A percentile compares a stretch with the other conserved stretches of the same genome.
Evolutionary conservation across 2,888 invertebrate species (phyloP).

Genomic region (Apocheima hispidaria): DNA sequence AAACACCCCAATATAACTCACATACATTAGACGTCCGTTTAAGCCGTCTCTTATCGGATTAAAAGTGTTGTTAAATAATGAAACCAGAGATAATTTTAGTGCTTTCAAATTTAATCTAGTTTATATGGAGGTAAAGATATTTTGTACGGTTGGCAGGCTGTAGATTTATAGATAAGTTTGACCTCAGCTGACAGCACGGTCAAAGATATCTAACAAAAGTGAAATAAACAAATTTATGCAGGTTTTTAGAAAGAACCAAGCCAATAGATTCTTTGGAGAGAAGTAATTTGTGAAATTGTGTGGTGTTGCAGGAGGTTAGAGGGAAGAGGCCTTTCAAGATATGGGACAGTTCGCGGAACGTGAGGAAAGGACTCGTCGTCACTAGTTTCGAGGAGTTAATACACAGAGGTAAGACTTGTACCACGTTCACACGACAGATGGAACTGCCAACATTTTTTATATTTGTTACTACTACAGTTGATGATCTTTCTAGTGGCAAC

Average conservation of each 20-base stretch:
- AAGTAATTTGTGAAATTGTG: slow-evolving; percentile 20
- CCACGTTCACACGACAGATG: background rate
- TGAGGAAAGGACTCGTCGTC: slow-evolving; percentile 96
- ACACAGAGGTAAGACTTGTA: slow-evolving; percentile 89
- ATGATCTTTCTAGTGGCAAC: too few relatives aligned
- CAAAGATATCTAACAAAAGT: background rate
- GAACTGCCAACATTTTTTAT: background rate
- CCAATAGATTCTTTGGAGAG: too few relatives aligned
- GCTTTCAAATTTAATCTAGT: slow-evolving; percentile 1
- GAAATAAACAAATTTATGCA: background rate
- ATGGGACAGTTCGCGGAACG: slow-evolving; percentile 98
- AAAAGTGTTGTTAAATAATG: background rate
- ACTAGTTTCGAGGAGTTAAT: slow-evolving; percentile 95
- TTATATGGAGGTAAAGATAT: background rate
- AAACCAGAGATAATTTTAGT: background rate
- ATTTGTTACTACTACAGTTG: background rate
- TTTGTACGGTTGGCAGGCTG: too few relatives aligned
- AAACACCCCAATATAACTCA: too few relatives aligned
- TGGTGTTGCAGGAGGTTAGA: slow-evolving; percentile 93
- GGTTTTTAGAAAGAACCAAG: background rate
- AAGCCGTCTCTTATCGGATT: too few relatives aligned
- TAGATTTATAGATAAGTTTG: too few relatives aligned
- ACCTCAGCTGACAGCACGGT: background rate
- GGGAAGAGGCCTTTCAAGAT: slow-evolving; percentile 98
- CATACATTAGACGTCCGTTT: too few relatives aligned